Evolutionary conservation across 2,888 invertebrate species (phyloP).

Genomic region (Cyclophora punctaria): DNA sequence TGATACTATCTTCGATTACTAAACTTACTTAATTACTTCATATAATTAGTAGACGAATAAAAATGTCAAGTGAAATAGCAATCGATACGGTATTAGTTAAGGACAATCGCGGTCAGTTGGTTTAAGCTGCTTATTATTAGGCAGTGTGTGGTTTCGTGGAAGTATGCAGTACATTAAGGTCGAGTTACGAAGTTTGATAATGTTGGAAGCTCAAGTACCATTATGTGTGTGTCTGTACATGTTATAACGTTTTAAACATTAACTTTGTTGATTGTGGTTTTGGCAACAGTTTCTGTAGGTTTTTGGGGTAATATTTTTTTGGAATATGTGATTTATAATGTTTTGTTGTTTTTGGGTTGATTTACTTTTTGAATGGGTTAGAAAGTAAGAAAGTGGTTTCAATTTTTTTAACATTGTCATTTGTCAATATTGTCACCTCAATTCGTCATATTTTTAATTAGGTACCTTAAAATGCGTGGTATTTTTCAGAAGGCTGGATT

Average conservation of each 20-base stretch:
- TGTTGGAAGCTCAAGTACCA: slow-evolving; percentile 1
- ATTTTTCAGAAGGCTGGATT: no score
- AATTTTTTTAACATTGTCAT: no score
- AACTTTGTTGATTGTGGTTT: slow-evolving; percentile 2
- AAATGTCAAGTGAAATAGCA: slow-evolving; percentile 15
- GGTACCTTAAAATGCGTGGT: no score
- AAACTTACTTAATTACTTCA: background rate
- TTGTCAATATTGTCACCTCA: no score
- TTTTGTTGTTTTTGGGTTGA: no score
- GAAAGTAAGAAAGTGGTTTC: no score
- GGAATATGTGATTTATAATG: no score
- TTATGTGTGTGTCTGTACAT: slow-evolving; percentile 10
- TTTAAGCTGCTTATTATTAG: slow-evolving; percentile 38
- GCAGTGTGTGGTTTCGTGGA: slow-evolving; percentile 41
- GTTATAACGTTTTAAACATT: slow-evolving; percentile 14
- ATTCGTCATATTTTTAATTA: no score
- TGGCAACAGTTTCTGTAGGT: no score
- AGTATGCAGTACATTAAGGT: slow-evolving; percentile 24
- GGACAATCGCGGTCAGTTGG: slow-evolving; percentile 28
- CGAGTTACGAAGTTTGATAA: slow-evolving; percentile 32
- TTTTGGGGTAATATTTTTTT: no score
- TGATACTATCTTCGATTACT: background rate
- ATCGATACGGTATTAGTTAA: slow-evolving; percentile 22
- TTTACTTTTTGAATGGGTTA: no score
- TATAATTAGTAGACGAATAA: slow-evolving; percentile 6